Evolutionary conservation across 2,888 invertebrate genomes (phyloP), one percentile per base, ranked within the genome.

Genomic region (Lumbricus terrestris): DNA sequence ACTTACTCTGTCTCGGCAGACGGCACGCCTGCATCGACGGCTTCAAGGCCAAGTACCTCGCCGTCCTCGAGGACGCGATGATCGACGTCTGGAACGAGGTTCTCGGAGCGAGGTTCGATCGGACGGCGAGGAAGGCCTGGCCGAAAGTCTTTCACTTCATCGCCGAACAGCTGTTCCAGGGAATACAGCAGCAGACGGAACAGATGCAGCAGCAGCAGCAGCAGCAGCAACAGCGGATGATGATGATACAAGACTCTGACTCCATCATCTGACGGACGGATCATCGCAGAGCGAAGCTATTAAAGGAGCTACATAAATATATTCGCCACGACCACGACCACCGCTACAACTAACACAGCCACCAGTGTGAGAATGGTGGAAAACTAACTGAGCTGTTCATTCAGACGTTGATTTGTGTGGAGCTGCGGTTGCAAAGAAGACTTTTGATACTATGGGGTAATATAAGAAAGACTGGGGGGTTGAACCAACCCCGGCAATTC

Each of bases 91-190:
- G 90, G 88, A 42, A 34, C 82, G 83, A 90, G 33, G 90, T 90
- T 35, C 91, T 91, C 42, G 91, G 91, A 29, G 23, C 33, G 18
- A 35, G 40, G n/a, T 18, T 91, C 82, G 88, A 90, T 82, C 5
- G 35, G 47, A 29, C 38, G 88, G 35, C 85, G 82, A 47, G 89
- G 88, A 40, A 35, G 37, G 90, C 91, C 29, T 91, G 91, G 91
- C 54, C 34, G 29, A 85, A 89, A 69, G 54, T 90, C 5, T 90
- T 91, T 47, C 40, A 23, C n/a, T 83, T 91, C 38, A 91, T 91
- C 83, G 90, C 90, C 8, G 37, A 40, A 40, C 82, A 82, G 18
- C 88, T 90, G 18, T 42, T 88, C 83, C 85, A 88, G n/a, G 90
- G 90, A 23, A 35, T 37, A 18, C 85, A 85, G 69, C 11, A 54